These are phyloP conservation scores for Odontocolon sp. DNA, from an alignment of 2,888 invertebrate genomes.

Conservation along the genomic window DNA sequence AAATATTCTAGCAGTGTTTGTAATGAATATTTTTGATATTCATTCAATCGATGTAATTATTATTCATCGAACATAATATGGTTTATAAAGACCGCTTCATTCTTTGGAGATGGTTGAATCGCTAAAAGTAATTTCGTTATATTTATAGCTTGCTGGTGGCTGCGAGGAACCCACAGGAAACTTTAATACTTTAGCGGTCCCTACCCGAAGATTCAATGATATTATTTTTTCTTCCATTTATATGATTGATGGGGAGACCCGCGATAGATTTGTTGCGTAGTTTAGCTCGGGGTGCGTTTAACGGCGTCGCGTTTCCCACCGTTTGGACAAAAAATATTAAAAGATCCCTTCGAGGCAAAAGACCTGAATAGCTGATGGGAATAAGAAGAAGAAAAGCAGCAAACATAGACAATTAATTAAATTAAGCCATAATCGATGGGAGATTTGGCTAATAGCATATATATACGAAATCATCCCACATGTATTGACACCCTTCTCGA, in stretches of 20 bases:
- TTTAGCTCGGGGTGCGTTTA: conserved; percentile 26
- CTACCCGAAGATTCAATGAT: not conserved
- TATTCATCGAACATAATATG: no score
- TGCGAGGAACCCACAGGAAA: no score
- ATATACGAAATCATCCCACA: not conserved
- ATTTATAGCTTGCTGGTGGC: not conserved
- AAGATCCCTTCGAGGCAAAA: conserved; percentile 34
- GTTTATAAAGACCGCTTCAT: no score
- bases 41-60: no score
- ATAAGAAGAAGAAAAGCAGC: not conserved
- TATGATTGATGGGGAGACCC: conserved; percentile 22
- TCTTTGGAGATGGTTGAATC: no score
- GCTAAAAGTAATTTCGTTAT: no score
- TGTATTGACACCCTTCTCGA: not conserved
- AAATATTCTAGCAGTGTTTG: no score
- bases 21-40: no score
- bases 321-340: conserved; percentile 18
- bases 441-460: conserved; percentile 19
- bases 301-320: conserved; percentile 6
- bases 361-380: not conserved
- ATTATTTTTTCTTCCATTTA: conserved; percentile 13
- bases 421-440: conserved; percentile 47
- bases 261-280: conserved; percentile 38
- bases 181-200: no score
- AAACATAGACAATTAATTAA: conserved; percentile 46